phyloP scores from a whole-genome alignment of 2,797 vertebrate genomes.

The Rhincodon typus region DNA sequence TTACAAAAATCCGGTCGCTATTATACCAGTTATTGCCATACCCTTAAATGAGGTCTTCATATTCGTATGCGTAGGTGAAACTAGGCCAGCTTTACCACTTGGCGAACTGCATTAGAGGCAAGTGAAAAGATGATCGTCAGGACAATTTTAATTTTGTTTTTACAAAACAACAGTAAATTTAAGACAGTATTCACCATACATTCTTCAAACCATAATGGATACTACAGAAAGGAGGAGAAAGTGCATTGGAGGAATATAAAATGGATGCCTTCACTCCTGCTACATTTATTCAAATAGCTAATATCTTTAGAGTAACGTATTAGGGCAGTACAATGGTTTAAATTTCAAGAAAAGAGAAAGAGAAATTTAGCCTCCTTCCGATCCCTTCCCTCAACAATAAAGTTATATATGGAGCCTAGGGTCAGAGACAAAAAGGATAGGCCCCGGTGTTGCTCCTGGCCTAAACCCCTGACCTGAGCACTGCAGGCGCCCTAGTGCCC shows the following conservation, averaged over 20 bases:
- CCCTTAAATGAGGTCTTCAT: neutral
- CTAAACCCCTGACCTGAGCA: too few species aligned
- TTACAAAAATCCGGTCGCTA: neutral
- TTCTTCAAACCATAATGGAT: neutral
- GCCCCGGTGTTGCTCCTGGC: too few species aligned
- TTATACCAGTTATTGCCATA: neutral
- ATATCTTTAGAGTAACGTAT: neutral
- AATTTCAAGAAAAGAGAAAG: neutral
- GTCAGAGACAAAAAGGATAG: too few species aligned
- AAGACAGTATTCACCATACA: neutral
- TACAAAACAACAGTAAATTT: neutral
- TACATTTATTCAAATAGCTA: neutral
- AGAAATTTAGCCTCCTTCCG: neutral
- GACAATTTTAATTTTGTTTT: neutral
- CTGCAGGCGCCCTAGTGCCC: too few species aligned
- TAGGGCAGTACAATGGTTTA: neutral
- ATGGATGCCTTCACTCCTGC: neutral
- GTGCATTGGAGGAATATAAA: neutral
- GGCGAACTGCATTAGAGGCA: neutral
- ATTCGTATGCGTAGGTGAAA: conserved; percentile 15
- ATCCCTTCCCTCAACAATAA: neutral
- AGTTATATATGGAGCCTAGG: neutral
- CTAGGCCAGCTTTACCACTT: conserved; percentile 23
- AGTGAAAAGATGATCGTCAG: neutral
- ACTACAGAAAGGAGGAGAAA: neutral